Evolutionary conservation across 2,797 vertebrate genomes (phyloP).

Genomic region (Acridotheres tristis): DNA sequence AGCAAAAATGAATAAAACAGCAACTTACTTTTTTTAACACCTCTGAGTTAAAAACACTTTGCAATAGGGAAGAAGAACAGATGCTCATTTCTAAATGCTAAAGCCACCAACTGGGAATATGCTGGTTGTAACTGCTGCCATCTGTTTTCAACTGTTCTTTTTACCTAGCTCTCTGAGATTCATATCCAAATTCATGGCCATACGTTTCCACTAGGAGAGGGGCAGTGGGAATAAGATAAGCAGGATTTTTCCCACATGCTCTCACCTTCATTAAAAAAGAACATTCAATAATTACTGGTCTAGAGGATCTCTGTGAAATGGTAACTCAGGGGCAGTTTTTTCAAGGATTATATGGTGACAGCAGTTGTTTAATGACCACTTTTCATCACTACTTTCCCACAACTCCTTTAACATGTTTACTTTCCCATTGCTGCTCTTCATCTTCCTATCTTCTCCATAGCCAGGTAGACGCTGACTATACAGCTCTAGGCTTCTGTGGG

Average conservation of each 20-base stretch:
- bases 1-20: slow-evolving; percentile 77
- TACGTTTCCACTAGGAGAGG: neutral
- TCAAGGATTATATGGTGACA: neutral
- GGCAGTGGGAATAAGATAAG: slow-evolving; percentile 17
- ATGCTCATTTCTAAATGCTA: slow-evolving; percentile 82
- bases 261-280: slow-evolving; percentile 39
- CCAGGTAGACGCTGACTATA: neutral
- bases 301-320: neutral
- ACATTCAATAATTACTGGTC: neutral
- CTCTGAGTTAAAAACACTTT: slow-evolving; percentile 75
- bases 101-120: slow-evolving; percentile 81
- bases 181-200: slow-evolving; percentile 67
- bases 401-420: slow-evolving; percentile 11
- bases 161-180: slow-evolving; percentile 73
- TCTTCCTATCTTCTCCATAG: slow-evolving; percentile 21
- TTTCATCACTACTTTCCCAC: slow-evolving; percentile 38
- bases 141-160: slow-evolving; percentile 83
- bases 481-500: neutral
- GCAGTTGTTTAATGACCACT: slow-evolving; percentile 52
- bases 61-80: slow-evolving; percentile 75
- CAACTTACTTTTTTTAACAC: slow-evolving; percentile 78
- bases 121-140: slow-evolving; percentile 79
- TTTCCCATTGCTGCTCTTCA: slow-evolving; percentile 35
- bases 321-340: slow-evolving; percentile 57
- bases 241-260: slow-evolving; percentile 52